phyloP scores from a whole-genome alignment of 2,888 invertebrate genomes.

The Lagria hirta region DNA sequence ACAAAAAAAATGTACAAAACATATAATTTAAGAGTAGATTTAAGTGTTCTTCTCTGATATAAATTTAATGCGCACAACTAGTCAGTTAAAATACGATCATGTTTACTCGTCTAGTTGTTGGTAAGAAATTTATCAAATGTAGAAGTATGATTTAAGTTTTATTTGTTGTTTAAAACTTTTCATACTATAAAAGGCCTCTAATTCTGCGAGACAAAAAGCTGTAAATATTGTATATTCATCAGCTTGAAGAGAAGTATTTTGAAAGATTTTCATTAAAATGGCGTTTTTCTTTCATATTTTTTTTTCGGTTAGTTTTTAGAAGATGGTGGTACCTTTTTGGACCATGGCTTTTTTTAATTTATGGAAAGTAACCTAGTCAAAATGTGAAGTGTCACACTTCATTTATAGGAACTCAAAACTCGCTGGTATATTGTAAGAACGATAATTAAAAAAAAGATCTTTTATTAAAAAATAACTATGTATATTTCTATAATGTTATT shows the following conservation, averaged over 20 bases:
- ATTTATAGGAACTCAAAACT: conserved; percentile 75
- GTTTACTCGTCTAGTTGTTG: conserved; percentile 38
- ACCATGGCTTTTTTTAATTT: conserved; percentile 44
- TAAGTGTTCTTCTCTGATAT: conserved; percentile 31
- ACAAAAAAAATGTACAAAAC: conserved; percentile 38
- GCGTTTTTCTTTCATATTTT: no score
- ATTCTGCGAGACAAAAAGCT: conserved; percentile 40
- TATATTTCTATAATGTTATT: conserved; percentile 44
- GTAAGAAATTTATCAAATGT: conserved; percentile 39
- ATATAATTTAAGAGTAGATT: conserved; percentile 35
- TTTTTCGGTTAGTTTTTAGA: conserved; percentile 31
- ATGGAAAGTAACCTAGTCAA: conserved; percentile 55
- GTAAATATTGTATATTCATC: conserved; percentile 54
- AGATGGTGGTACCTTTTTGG: conserved; percentile 39
- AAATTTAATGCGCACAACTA: conserved; percentile 36
- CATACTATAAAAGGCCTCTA: conserved; percentile 33
- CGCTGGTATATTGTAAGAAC: conserved; percentile 74
- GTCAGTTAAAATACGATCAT: conserved; percentile 29
- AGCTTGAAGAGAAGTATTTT: no score
- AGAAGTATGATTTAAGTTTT: conserved; percentile 35
- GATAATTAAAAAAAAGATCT: conserved; percentile 52
- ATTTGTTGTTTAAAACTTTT: conserved; percentile 32
- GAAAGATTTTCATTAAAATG: conserved; percentile 32
- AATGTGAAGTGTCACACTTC: conserved; percentile 50
- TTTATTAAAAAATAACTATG: conserved; percentile 40